Evolutionary conservation across 2,113 vertebrate genomes (phyloP), one percentile per base, ranked within the genome.

Genomic region (Chaetorhynchus papuensis): DNA sequence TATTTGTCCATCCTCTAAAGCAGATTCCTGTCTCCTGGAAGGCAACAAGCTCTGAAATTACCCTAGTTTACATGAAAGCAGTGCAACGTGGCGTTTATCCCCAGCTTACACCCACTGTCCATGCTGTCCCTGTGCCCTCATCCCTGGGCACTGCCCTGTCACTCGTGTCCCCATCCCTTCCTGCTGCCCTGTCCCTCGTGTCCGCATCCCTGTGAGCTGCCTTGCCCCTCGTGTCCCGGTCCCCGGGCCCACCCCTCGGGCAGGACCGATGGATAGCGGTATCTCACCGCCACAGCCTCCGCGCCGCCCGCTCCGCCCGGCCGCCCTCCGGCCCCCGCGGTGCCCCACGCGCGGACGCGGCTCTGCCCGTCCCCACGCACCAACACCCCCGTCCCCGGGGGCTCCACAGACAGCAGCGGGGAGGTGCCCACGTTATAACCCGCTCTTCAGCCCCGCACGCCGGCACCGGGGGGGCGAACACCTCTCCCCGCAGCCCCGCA

Each of bases 61-160:
- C 18, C 8, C 15, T 1, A 9, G 5, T 33, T 63, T 13, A 33
- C 1, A 22, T 0, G 13, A 53, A 39, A 59, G 28, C 3, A 33
- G 7, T 3, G 5, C 6, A 9, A 20, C 0, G 7, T 3, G 24
- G 22, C 3, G 20, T 1, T 6, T 39, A 31, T 11, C 17, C 26
- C 37, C 5, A 6, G 12, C 26, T 28, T 1, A 26, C 6, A 21
- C 10, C 28, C 39, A 24, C 19, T 39, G 44, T 3, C 27, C 27
- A 3, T 2, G 39, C n/a, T 33, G 44, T 7, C 31, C 2, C 35
- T 21, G 3, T 18, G 7, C 6, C 22, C 44, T 3, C 63, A 27
- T 14, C n/a, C 42, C 31, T 9, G 15, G 27, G 23, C 13, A 17
- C 27, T 27, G 30, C 64, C 50, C 60, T n/a, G 59, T 8, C 31